Percentiles rank a stretch among this genome's conserved stretches.
Conservation (phyloP, 2,888 invertebrate species). For the Stomorhina lunata region DNA sequence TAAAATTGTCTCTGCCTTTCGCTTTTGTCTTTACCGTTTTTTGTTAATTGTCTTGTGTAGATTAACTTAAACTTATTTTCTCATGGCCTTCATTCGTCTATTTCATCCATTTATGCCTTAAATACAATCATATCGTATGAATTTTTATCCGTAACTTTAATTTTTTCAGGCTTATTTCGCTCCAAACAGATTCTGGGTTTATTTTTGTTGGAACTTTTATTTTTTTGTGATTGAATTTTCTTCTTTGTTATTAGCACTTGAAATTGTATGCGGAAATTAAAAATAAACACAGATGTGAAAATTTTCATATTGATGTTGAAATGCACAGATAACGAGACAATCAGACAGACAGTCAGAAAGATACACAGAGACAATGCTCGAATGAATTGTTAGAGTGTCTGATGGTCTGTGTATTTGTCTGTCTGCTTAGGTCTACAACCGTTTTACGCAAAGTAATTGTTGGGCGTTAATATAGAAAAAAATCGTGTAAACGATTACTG, state of each 20-base stretch:
- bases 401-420: background rate
- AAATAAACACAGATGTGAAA: slow-evolving; percentile 69
- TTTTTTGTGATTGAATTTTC: slow-evolving; percentile 26
- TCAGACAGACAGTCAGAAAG: slow-evolving; percentile 28
- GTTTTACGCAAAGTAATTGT: slow-evolving; percentile 36
- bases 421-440: slow-evolving; percentile 1
- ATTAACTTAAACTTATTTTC: slow-evolving; percentile 70
- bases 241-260: slow-evolving; percentile 53
- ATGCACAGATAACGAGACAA: too few species aligned
- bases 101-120: background rate
- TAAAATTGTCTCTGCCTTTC: slow-evolving; percentile 60
- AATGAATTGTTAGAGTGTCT: slow-evolving; percentile 8
- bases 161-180: slow-evolving; percentile 32
- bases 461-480: slow-evolving; percentile 34
- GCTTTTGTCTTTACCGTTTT: slow-evolving; percentile 62
- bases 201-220: slow-evolving; percentile 7
- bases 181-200: slow-evolving; percentile 20
- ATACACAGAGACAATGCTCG: background rate
- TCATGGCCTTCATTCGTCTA: background rate
- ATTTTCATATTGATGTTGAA: slow-evolving; percentile 58
- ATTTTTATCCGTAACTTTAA: slow-evolving; percentile 38
- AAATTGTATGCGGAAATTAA: slow-evolving; percentile 70
- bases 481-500: slow-evolving; percentile 47
- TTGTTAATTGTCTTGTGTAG: slow-evolving; percentile 77
- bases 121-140: slow-evolving; percentile 18